A percentile compares a stretch with the other conserved stretches of the same genome.
Evolutionary conservation across 2,797 vertebrate species (phyloP).

Genomic region (Acridotheres tristis): DNA sequence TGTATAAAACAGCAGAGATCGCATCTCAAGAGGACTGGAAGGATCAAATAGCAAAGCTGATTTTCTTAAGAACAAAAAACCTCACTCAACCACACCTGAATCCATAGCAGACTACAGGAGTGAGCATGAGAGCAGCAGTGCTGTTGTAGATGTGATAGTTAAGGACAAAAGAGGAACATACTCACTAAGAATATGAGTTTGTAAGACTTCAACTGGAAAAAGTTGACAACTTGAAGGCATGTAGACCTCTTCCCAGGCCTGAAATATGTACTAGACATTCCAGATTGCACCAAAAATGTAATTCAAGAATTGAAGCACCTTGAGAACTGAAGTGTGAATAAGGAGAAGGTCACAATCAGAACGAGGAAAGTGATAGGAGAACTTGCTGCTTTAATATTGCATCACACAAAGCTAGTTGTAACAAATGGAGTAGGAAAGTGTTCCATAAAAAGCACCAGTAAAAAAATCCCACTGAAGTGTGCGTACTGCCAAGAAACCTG

Average conservation of each 20-base stretch:
- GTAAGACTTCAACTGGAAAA: neutral
- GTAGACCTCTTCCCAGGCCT: neutral
- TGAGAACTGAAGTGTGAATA: neutral
- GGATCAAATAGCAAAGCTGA: neutral
- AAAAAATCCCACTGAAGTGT: neutral
- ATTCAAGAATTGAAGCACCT: neutral
- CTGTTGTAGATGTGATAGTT: fast-evolving
- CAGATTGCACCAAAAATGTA: neutral
- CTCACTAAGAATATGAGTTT: neutral
- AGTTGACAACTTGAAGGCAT: neutral
- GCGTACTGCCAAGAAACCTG: neutral
- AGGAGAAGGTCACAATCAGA: neutral
- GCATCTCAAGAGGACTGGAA: neutral
- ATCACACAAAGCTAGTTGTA: neutral
- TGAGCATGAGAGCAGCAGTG: fast-evolving
- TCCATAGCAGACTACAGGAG: neutral
- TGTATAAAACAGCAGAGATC: neutral
- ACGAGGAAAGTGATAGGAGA: neutral
- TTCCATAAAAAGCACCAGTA: neutral
- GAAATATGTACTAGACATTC: neutral
- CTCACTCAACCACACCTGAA: neutral
- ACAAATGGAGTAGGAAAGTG: neutral
- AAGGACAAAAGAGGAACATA: neutral
- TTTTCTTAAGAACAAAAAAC: neutral
- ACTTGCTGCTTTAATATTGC: neutral